Base-by-base conservation (phyloP, 2,113 vertebrate genomes). In the rabbit (Oryctolagus cuniculus) region DNA sequence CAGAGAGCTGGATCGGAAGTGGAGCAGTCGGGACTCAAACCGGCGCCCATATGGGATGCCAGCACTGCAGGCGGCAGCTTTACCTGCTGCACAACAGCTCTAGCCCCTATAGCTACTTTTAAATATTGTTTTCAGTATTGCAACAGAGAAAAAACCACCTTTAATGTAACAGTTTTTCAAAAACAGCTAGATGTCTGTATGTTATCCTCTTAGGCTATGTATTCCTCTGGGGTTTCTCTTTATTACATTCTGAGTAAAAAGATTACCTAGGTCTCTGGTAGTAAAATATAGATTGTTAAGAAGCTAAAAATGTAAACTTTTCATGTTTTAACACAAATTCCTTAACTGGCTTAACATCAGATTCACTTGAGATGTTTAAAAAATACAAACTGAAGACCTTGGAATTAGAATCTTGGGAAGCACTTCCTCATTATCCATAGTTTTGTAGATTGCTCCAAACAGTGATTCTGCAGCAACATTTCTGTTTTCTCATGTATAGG, bases 401-500 rank as follows among this genome's bases (percentile, higher is more conserved):
- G 44, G 29, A 88, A 29, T 95, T 70, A 73, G 66, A 95, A 91
- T 91, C 53, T n/a, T 63, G n/a, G n/a, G 64, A 64, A 29, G 55
- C n/a, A 9, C 49, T 44, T 66, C 31, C 55, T 88, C 53, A 16
- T 89, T 73, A 75, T 31, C 36, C 74, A 36, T 85, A 89, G 89
- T 85, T 86, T 83, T 89, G 74, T 91, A 93, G 64, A 82, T 91
- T 72, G 94, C 44, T 96, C 63, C 69, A 55, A 91, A 38, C 64
- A 64, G 16, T 93, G 63, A 7, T 72, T 84, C 55, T 74, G 1
- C 21, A 80, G 36, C 29, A 81, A 21, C 49, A n/a, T 94, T 93
- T 78, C 29, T 13, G 13, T 90, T 16, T 67, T 29, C 25, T 44
- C 6, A 15, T 44, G 38, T 85, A 84, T 96, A 80, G 49, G 29